A percentile compares a stretch with the other conserved stretches of the same genome.
Conservation (phyloP, 1,140 invertebrate genomes). For the Euwallacea fornicatus region DNA sequence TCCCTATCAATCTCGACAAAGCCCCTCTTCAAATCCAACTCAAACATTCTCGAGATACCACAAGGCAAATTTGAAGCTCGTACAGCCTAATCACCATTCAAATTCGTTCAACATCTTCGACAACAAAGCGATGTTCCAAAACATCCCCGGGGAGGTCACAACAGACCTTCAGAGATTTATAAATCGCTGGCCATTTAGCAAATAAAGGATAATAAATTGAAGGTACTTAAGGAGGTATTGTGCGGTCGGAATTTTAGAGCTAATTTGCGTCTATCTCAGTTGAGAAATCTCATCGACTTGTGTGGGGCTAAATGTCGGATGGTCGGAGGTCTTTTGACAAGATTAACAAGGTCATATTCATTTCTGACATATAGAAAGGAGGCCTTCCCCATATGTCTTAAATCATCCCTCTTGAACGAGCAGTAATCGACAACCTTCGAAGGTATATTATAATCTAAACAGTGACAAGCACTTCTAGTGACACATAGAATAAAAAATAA, state of each 20-base stretch:
- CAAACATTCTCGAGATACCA: no score
- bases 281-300: conserved; percentile 22
- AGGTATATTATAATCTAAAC: no score
- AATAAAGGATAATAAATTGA: conserved; percentile 39
- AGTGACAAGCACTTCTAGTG: no score
- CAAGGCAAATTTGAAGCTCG: background rate
- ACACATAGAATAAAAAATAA: conserved; percentile 18
- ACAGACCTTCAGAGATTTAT: conserved; percentile 19
- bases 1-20: no score
- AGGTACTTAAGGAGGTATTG: conserved; percentile 32
- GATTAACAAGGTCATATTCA: background rate
- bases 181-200: conserved; percentile 35
- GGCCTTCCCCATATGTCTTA: no score
- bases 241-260: conserved; percentile 21
- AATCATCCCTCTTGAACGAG: no score
- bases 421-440: no score
- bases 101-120: conserved; percentile 22
- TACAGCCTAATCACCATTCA: conserved; percentile 4
- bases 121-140: conserved; percentile 23
- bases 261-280: conserved; percentile 21
- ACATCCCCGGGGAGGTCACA: conserved; percentile 13
- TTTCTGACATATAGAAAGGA: no score
- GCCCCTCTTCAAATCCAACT: no score
- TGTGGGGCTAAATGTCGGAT: conserved; percentile 13
- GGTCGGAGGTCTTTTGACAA: conserved; percentile 5